Conservation (phyloP, 2,113 vertebrate genomes). For the Sylvia atricapilla region DNA sequence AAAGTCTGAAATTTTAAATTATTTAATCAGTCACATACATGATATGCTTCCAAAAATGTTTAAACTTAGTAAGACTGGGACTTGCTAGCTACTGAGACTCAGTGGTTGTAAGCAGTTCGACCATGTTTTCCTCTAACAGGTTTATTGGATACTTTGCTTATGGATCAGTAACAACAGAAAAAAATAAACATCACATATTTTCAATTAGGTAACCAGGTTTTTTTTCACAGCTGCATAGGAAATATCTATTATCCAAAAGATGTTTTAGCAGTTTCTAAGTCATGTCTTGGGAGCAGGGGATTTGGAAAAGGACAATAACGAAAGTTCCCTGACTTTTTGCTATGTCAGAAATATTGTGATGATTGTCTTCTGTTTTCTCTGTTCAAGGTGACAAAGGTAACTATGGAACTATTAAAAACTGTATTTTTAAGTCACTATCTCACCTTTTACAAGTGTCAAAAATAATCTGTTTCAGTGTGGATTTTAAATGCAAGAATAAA, state of each 20-base stretch:
- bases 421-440: background rate
- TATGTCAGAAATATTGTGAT: background rate
- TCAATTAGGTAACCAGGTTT: background rate
- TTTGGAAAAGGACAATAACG: background rate
- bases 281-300: background rate
- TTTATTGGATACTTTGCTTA: background rate
- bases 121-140: background rate
- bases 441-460: background rate
- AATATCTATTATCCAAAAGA: background rate
- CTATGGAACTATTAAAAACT: background rate
- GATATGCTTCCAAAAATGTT: background rate
- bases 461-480: background rate
- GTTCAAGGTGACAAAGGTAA: background rate
- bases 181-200: background rate
- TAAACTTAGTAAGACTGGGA: background rate
- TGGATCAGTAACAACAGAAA: background rate
- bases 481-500: conserved; percentile 7
- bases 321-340: background rate
- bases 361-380: background rate
- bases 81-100: background rate
- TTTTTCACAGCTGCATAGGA: background rate
- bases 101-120: background rate
- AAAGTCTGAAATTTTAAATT: background rate
- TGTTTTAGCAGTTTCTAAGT: background rate
- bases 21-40: background rate